Evolutionary conservation across 2,888 invertebrate species (phyloP).

Genomic region (Andrena fulva): DNA sequence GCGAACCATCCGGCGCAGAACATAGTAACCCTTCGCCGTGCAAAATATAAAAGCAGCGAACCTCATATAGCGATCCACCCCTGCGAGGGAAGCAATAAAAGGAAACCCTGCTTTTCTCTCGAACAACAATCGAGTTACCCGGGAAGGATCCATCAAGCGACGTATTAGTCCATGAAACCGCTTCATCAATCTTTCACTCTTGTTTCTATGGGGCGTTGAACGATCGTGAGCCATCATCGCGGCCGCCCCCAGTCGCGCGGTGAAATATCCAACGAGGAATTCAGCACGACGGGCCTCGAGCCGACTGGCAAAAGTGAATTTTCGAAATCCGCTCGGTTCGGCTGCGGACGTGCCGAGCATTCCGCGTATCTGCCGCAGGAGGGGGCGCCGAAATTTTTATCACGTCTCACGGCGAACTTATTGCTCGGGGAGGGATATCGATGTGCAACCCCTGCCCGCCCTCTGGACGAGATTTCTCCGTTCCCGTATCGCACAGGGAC

Average conservation of each 20-base stretch:
- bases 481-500: slow-evolving; percentile 15
- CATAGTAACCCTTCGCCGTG: background rate
- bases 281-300: slow-evolving; percentile 28
- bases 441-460: slow-evolving; percentile 44
- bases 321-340: slow-evolving; percentile 68
- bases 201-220: slow-evolving; percentile 20
- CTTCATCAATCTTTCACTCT: slow-evolving; percentile 25
- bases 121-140: slow-evolving; percentile 3
- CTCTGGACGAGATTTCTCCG: slow-evolving; percentile 46
- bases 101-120: slow-evolving; percentile 5
- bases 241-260: background rate
- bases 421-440: slow-evolving; percentile 64
- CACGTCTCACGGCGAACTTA: slow-evolving; percentile 65
- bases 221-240: background rate
- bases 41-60: background rate
- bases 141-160: slow-evolving; percentile 5
- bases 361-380: background rate
- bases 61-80: background rate
- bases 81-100: background rate
- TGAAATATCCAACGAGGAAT: slow-evolving; percentile 44
- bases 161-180: slow-evolving; percentile 37
- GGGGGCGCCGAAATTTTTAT: slow-evolving; percentile 64
- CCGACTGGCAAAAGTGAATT: slow-evolving; percentile 67
- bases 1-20: background rate
- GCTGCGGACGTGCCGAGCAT: slow-evolving; percentile 64